Conservation (phyloP, 1,140 invertebrate species). For the Anastrepha ludens region DNA sequence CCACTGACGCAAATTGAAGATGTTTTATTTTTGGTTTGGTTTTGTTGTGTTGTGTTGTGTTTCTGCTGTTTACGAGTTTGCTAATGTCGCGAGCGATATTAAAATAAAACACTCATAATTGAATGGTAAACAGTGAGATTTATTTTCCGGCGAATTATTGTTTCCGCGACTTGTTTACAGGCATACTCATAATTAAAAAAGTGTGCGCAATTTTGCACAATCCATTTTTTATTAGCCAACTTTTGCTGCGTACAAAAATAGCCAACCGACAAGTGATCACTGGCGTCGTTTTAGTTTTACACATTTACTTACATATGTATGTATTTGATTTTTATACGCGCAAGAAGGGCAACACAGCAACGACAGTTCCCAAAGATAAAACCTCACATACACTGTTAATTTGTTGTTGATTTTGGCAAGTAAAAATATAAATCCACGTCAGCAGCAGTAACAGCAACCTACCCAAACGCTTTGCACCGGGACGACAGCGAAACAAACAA, state of each 20-base stretch:
- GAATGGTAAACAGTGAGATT: background rate
- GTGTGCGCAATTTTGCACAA: background rate
- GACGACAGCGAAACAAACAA: conserved; percentile 1
- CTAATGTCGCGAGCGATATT: background rate
- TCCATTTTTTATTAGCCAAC: background rate
- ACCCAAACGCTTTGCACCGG: background rate
- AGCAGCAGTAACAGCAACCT: background rate
- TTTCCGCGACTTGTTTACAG: conserved; percentile 20
- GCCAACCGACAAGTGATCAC: background rate
- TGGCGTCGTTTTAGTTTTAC: background rate
- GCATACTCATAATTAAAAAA: background rate
- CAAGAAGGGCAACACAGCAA: background rate
- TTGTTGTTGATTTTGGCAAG: conserved; percentile 45
- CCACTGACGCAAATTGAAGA: conserved; percentile 19
- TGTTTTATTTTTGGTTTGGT: background rate
- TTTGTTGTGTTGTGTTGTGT: background rate
- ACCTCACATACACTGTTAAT: background rate
- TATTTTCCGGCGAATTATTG: background rate
- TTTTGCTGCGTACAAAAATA: conserved; percentile 16
- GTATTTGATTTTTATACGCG: conserved; percentile 17
- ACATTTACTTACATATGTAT: background rate
- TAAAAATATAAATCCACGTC: conserved; percentile 48
- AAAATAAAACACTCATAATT: conserved; percentile 24
- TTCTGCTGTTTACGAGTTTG: background rate
- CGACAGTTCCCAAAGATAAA: conserved; percentile 27